Base-by-base conservation (phyloP, 2,113 vertebrate genomes). In the Edolisoma coerulescens region DNA sequence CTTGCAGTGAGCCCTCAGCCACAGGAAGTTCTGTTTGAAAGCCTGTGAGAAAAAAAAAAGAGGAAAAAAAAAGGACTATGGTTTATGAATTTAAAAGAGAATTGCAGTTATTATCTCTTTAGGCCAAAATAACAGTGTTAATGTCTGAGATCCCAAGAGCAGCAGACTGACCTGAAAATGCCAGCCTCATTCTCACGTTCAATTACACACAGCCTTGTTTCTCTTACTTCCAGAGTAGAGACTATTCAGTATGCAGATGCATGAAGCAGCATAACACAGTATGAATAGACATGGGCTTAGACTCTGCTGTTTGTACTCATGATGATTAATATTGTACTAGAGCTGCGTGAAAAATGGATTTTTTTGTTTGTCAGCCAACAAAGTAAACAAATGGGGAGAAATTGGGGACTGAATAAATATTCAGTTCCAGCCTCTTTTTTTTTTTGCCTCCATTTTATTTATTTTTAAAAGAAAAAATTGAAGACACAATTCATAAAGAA, bases 321-420 rank as follows among this genome's bases (percentile, higher is more conserved):
- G 73, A 95, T 93, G 95, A 97, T 97, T 97, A 96, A 95, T 95
- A 95, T 68, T 93, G 94, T 91, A 90, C 83, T 81, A 89, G 80
- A 93, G 83, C 69, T 84, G 91, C 4, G 24, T 96, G 93, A 95
- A 96, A 93, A 97, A 95, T 95, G 76, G 68, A 95, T 96, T 96
- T 95, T 91, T 93, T 95, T 97, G 39, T 96, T 95, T 96, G 92
- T 90, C 80, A 90, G 76, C 71, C 94, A 95, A 90, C 68, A 93
- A 93, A 95, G 64, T 90, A 97, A 97, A 95, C 90, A 95, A 92
- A 95, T 63, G 49, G 86, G 60, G 27, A 30, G 78, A 83, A 96
- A 86, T 7, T 82, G n/a, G 60, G n/a, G 47, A 41, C 79, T 89
- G 73, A 92, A 94, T 86, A 96, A 96, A 93, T 92, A 90, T 81